These are phyloP conservation scores for Temnothorax nylanderi DNA, from an alignment of 1,140 invertebrate genomes.

Conservation along the genomic window DNA sequence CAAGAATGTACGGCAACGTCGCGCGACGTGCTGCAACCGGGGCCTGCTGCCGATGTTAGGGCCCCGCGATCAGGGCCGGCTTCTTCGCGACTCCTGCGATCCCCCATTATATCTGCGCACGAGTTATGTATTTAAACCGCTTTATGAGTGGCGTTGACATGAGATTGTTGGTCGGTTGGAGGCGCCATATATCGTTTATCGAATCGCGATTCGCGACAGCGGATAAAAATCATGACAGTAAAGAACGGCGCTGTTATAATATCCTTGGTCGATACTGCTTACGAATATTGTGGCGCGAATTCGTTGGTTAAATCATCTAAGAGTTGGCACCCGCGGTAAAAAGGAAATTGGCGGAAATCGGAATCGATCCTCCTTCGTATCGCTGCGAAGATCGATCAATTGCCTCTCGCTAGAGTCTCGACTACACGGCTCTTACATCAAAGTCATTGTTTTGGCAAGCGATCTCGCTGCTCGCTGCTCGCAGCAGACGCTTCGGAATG, in stretches of 20 bases:
- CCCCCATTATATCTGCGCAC: background rate
- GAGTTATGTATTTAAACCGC: background rate
- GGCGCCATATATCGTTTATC: background rate
- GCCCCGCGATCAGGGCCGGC: conserved; percentile 33
- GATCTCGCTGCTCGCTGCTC: background rate
- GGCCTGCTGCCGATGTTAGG: conserved; percentile 29
- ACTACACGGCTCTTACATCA: background rate
- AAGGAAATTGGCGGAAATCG: conserved; percentile 22
- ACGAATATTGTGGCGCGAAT: background rate
- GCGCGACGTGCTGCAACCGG: conserved; percentile 30
- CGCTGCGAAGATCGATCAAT: background rate
- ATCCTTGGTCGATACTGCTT: background rate
- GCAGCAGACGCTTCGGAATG: background rate
- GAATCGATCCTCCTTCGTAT: background rate
- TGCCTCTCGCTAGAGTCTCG: background rate
- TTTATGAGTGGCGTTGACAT: background rate
- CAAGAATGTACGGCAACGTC: conserved; percentile 34
- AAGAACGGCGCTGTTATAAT: background rate
- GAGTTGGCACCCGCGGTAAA: background rate
- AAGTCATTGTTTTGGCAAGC: conserved; percentile 39
- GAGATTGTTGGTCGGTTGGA: conserved; percentile 3
- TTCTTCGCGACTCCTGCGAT: background rate
- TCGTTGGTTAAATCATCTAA: background rate
- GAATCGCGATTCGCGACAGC: background rate
- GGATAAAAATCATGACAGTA: background rate